These are phyloP conservation scores for Frankliniella fusca DNA, from an alignment of 2,888 invertebrate genomes.

Conservation along the genomic window DNA sequence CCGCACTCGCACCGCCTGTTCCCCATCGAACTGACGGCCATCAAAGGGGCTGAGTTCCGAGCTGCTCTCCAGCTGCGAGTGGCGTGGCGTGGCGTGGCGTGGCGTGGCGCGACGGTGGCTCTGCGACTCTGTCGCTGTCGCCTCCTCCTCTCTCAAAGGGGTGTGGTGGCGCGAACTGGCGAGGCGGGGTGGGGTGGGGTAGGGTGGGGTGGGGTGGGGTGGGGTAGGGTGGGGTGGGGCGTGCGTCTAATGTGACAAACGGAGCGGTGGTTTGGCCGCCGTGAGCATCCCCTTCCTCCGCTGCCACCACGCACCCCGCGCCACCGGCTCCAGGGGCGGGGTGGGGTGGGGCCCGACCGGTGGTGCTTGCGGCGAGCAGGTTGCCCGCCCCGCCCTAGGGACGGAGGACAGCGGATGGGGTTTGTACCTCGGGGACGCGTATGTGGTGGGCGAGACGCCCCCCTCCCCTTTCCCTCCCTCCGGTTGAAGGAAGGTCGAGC, in stretches of 20 bases:
- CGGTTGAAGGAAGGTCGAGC: no score
- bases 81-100: neutral
- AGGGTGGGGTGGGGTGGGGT: neutral
- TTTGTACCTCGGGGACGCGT: no score
- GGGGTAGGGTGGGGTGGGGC: neutral
- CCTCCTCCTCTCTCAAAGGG: neutral
- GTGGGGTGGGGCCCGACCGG: neutral
- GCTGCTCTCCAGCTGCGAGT: neutral
- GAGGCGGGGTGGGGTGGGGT: neutral
- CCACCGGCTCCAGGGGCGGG: neutral
- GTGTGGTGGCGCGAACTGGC: neutral
- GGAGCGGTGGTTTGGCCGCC: neutral
- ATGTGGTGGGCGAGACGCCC: no score
- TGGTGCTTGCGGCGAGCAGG: neutral
- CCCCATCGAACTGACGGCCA: no score
- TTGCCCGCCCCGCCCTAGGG: no score
- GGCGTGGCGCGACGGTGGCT: neutral
- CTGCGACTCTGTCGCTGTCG: no score
- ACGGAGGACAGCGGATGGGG: no score
- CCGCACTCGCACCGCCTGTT: no score
- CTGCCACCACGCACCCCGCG: neutral
- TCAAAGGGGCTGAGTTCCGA: neutral
- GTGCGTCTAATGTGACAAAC: slow-evolving; percentile 10
- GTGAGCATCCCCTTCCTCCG: neutral
- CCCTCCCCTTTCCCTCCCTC: no score